Percentiles rank a stretch among this genome's conserved stretches.
Evolutionary conservation across 1,140 invertebrate genomes (phyloP).

Genomic region (Lordiphosa mommai): DNA sequence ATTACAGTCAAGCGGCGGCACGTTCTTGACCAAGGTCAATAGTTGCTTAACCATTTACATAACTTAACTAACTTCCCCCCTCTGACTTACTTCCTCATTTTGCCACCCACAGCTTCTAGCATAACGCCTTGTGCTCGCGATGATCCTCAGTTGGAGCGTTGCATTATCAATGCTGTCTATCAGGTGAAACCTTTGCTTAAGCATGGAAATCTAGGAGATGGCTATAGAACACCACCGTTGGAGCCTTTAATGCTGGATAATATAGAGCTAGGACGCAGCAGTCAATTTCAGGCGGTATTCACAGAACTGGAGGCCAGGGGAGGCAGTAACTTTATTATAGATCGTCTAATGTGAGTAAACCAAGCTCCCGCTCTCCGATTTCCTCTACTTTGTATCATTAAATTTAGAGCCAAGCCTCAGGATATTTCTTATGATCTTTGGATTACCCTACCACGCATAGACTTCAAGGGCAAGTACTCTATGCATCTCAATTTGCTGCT

Average conservation of each 20-base stretch:
- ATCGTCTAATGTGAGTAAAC: constrained; percentile 62
- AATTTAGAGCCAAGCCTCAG: constrained; percentile 58
- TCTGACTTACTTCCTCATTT: neutral
- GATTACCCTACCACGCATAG: constrained; percentile 76
- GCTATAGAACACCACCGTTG: constrained; percentile 61
- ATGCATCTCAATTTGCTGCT: constrained; percentile 80
- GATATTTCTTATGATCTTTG: constrained; percentile 79
- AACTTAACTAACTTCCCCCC: neutral
- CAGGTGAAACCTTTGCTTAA: constrained; percentile 80
- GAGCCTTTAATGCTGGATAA: constrained; percentile 71
- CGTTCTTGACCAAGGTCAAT: constrained; percentile 31
- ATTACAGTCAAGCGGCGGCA: constrained; percentile 12
- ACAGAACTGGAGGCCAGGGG: constrained; percentile 57
- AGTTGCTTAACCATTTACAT: neutral
- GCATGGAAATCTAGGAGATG: constrained; percentile 79
- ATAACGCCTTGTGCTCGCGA: constrained; percentile 80
- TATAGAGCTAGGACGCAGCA: constrained; percentile 59
- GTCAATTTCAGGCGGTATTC: constrained; percentile 69
- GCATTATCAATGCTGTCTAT: constrained; percentile 81
- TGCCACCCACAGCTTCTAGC: constrained; percentile 70
- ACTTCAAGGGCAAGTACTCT: constrained; percentile 81
- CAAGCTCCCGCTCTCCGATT: neutral
- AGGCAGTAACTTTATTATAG: constrained; percentile 74
- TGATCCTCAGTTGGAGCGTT: constrained; percentile 80
- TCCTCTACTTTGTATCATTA: neutral